Evolutionary conservation across 2,888 invertebrate species (phyloP).

Genomic region (Eupeodes latifasciatus): DNA sequence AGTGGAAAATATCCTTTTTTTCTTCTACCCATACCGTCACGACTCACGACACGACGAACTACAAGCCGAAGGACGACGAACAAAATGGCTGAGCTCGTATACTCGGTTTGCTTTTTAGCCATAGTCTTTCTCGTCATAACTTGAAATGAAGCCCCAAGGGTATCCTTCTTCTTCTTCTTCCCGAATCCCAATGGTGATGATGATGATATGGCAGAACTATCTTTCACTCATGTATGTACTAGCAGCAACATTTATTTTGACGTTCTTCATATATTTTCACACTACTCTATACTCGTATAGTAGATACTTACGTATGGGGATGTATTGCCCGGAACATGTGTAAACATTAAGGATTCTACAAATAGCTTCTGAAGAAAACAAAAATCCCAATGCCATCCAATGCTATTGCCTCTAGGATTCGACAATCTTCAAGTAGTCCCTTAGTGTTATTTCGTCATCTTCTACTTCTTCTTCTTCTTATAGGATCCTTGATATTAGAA

Average conservation of each 20-base stretch:
- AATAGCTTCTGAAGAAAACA: not conserved
- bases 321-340: conserved; percentile 24
- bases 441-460: conserved; percentile 19
- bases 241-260: conserved; percentile 24
- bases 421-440: conserved; percentile 28
- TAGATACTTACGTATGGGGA: not conserved
- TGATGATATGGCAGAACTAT: conserved; percentile 32
- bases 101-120: not conserved
- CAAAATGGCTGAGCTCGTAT: not conserved
- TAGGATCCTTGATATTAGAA: conserved; percentile 28
- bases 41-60: too few relatives aligned
- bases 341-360: conserved; percentile 33
- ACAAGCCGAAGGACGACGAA: not conserved
- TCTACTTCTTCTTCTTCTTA: not conserved
- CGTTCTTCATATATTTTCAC: not conserved
- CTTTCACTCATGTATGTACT: conserved; percentile 3
- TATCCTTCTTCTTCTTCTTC: conserved; percentile 23
- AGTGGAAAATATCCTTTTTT: conserved; percentile 45
- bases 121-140: conserved; percentile 29
- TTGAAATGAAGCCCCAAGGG: conserved; percentile 38
- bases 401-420: conserved; percentile 21
- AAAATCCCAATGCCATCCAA: not conserved
- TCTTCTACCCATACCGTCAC: not conserved
- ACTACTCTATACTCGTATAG: not conserved
- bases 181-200: not conserved